Conservation (phyloP, 1,140 invertebrate genomes). For the Drosophila teissieri region DNA sequence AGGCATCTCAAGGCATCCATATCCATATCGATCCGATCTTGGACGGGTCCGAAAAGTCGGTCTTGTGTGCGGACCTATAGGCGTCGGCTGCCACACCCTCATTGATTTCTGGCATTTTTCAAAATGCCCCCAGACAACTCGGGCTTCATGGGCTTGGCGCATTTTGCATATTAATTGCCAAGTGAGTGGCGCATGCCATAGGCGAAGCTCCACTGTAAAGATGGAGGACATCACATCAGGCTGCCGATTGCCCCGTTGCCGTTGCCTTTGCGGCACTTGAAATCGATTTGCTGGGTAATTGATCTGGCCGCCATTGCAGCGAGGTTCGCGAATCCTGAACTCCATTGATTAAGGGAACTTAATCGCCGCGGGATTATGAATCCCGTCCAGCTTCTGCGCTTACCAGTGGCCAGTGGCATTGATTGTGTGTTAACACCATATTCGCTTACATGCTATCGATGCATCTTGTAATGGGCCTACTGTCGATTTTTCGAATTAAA, state of each 20-base stretch:
- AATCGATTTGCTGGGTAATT: conserved; percentile 74
- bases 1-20: conserved; percentile 6
- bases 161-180: conserved; percentile 82
- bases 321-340: too few species aligned
- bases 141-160: conserved; percentile 51
- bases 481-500: conserved; percentile 75
- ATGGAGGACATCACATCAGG: conserved; percentile 66
- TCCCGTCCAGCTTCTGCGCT: conserved; percentile 62
- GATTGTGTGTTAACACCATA: conserved; percentile 81
- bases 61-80: conserved; percentile 45
- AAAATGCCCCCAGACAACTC: conserved; percentile 13
- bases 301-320: conserved; percentile 68
- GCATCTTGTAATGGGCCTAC: conserved; percentile 67
- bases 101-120: conserved; percentile 74
- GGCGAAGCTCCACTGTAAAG: conserved; percentile 58
- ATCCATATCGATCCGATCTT: conserved; percentile 8
- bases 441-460: conserved; percentile 79
- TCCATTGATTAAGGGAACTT: conserved; percentile 59
- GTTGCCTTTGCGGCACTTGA: conserved; percentile 36
- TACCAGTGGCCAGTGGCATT: conserved; percentile 51
- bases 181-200: conserved; percentile 73
- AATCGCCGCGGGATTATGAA: conserved; percentile 66
- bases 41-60: conserved; percentile 1
- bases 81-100: conserved; percentile 75
- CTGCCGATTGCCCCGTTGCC: background rate